Conservation (phyloP, 2,113 vertebrate species). For the Alethe castanea region DNA sequence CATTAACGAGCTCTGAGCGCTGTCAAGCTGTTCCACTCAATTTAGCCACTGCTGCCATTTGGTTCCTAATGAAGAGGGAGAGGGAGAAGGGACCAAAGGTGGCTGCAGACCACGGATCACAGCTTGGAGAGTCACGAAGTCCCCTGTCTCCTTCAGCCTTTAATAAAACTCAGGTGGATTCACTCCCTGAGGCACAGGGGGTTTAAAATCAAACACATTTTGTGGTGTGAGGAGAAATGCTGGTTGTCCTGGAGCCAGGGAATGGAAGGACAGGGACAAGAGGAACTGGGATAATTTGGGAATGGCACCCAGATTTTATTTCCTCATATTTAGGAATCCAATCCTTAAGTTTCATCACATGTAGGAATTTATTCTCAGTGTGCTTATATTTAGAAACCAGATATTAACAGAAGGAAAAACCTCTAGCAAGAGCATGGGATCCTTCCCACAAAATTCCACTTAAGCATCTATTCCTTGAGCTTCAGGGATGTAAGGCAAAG, state of each 20-base stretch:
- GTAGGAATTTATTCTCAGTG: background rate
- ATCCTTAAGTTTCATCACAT: background rate
- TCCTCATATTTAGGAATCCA: background rate
- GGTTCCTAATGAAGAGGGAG: background rate
- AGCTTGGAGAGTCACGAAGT: background rate
- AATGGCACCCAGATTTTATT: background rate
- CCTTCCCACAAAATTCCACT: background rate
- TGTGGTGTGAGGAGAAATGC: background rate
- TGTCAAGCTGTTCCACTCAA: background rate
- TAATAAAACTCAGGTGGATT: constrained; percentile 12
- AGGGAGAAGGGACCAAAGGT: background rate
- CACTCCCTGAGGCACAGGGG: background rate
- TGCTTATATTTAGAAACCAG: background rate
- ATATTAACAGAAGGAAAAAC: background rate
- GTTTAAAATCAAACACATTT: background rate
- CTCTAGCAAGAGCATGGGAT: background rate
- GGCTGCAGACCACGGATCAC: background rate
- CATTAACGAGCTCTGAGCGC: background rate
- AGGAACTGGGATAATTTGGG: background rate
- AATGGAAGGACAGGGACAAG: background rate
- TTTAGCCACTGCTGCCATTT: background rate
- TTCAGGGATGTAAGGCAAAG: background rate
- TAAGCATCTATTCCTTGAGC: background rate
- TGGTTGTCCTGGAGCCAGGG: background rate
- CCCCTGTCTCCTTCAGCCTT: background rate